A percentile compares a stretch with the other conserved stretches of the same genome.
phyloP scores from a whole-genome alignment of 2,888 invertebrate genomes.

The Chrysolina americana region DNA sequence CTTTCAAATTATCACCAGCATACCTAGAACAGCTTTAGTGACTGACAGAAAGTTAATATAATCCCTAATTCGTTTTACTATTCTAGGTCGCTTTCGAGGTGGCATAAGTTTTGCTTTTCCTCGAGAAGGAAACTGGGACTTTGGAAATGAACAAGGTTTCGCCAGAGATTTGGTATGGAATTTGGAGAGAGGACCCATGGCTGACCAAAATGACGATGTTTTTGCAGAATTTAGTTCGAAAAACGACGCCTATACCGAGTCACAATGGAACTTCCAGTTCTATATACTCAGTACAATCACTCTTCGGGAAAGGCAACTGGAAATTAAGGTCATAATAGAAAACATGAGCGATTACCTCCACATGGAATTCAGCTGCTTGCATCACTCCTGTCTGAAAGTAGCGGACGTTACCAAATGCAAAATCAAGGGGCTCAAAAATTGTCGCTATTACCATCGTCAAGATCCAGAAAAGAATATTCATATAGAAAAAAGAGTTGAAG shows the following conservation, averaged over 20 bases:
- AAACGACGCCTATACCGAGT: slow-evolving; percentile 47
- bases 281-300: slow-evolving; percentile 40
- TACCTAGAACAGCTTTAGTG: too few relatives aligned
- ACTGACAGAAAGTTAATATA: neutral
- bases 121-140: slow-evolving; percentile 36
- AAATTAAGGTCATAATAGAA: slow-evolving; percentile 27
- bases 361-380: slow-evolving; percentile 41
- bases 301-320: slow-evolving; percentile 30
- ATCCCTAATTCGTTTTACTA: neutral
- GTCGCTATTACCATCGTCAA: slow-evolving; percentile 3
- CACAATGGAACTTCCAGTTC: slow-evolving; percentile 51
- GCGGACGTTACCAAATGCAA: slow-evolving; percentile 40
- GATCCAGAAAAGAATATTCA: neutral
- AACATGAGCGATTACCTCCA: slow-evolving; percentile 39
- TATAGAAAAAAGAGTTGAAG: slow-evolving; percentile 23
- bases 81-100: slow-evolving; percentile 35
- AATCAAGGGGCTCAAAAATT: slow-evolving; percentile 42
- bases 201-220: slow-evolving; percentile 43
- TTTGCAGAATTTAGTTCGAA: slow-evolving; percentile 38
- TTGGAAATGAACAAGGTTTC: slow-evolving; percentile 49
- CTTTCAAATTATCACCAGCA: too few relatives aligned
- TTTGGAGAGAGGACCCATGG: slow-evolving; percentile 41
- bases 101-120: slow-evolving; percentile 50
- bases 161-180: slow-evolving; percentile 47
- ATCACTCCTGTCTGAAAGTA: slow-evolving; percentile 44